phyloP scores from a whole-genome alignment of 2,113 vertebrate species.

The Pogonocichla stellata region DNA sequence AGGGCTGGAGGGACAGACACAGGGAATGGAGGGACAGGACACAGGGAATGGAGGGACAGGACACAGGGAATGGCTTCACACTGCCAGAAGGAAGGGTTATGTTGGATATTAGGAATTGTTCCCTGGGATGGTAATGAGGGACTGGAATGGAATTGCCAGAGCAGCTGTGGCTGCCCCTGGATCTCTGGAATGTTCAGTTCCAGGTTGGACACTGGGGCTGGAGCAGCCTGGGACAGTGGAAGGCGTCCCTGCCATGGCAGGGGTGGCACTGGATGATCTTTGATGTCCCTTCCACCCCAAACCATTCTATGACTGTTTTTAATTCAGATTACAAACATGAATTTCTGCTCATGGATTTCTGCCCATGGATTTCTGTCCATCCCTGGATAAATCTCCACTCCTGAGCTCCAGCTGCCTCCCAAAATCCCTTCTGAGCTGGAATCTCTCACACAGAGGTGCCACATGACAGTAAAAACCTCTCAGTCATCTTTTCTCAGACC shows the following conservation, averaged over 20 bases:
- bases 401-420: not conserved
- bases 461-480: not conserved
- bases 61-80: not conserved
- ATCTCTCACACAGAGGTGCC: not conserved
- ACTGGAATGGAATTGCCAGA: too few relatives aligned
- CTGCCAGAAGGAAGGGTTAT: too few relatives aligned
- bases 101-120: accelerated
- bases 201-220: not conserved
- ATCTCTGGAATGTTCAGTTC: too few relatives aligned
- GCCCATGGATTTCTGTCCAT: not conserved
- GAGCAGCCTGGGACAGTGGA: not conserved
- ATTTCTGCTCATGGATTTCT: not conserved
- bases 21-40: too few relatives aligned
- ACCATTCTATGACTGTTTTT: not conserved
- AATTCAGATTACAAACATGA: not conserved
- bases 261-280: accelerated
- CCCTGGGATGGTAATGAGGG: too few relatives aligned
- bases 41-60: not conserved
- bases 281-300: not conserved
- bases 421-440: not conserved
- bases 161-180: too few relatives aligned
- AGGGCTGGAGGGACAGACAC: not conserved
- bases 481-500: not conserved
- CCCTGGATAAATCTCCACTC: not conserved
- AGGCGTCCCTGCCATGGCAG: not conserved